Percentiles rank a stretch among this genome's conserved stretches.
phyloP scores from a whole-genome alignment of 2,113 vertebrate genomes.

The Daboia siamensis region DNA sequence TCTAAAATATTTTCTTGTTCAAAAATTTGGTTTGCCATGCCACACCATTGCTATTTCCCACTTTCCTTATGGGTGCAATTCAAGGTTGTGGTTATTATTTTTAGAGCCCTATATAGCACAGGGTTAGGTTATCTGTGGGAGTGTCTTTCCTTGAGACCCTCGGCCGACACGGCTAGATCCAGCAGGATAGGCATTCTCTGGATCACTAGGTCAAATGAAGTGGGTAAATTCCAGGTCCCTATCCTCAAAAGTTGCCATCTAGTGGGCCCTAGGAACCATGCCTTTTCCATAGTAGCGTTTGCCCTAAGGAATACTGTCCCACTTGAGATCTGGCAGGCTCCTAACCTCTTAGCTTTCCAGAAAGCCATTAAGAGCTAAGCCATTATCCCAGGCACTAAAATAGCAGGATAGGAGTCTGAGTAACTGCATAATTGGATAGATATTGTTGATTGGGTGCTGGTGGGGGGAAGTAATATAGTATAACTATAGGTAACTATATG shows the following conservation, averaged over 20 bases:
- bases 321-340: neutral
- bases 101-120: neutral
- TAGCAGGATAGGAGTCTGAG: neutral
- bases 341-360: neutral
- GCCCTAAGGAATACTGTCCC: neutral
- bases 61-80: neutral
- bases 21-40: neutral
- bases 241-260: neutral
- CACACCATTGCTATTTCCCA: neutral
- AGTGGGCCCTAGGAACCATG: neutral
- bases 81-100: neutral
- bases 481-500: neutral
- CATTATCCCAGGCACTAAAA: neutral
- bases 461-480: neutral
- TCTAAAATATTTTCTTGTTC: neutral
- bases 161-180: neutral
- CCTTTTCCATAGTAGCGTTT: neutral
- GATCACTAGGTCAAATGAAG: neutral
- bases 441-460: neutral
- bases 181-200: neutral
- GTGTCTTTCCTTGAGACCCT: neutral
- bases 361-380: neutral
- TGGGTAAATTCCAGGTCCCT: neutral
- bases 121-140: neutral
- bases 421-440: neutral